These are phyloP conservation scores for Cuculus canorus DNA, from an alignment of 2,797 vertebrate genomes.

Conservation along the genomic window DNA sequence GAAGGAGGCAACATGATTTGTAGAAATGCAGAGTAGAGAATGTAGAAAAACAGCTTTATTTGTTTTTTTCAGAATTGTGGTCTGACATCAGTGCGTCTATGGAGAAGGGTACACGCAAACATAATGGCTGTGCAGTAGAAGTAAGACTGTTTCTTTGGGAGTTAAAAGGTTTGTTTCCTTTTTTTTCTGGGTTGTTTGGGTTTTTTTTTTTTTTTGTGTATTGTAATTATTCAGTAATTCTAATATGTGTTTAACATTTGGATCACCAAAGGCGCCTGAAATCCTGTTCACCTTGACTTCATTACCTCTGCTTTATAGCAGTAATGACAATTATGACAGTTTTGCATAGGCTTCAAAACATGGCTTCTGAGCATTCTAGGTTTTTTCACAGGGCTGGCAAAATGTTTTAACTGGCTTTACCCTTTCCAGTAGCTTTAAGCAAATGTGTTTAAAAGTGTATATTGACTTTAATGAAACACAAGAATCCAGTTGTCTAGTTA, in stretches of 20 bases:
- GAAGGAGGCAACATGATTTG: neutral
- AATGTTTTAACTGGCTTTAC: neutral
- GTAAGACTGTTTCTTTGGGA: neutral
- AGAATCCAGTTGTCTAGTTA: neutral
- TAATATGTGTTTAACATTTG: neutral
- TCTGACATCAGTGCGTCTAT: neutral
- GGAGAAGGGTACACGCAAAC: neutral
- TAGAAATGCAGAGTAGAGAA: neutral
- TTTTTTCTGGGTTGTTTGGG: too few species aligned
- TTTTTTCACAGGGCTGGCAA: neutral
- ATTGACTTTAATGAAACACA: neutral
- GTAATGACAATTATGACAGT: neutral
- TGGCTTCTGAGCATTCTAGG: neutral
- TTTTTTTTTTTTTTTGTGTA: neutral
- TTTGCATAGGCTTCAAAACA: neutral
- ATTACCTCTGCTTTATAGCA: neutral
- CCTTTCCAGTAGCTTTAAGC: slow-evolving; percentile 14
- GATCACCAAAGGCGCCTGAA: neutral
- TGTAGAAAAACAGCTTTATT: neutral
- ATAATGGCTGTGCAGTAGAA: neutral
- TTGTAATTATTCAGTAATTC: neutral
- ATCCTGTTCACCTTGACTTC: neutral
- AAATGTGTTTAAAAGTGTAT: neutral
- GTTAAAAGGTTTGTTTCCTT: too few species aligned
- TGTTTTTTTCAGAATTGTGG: neutral